Base-by-base conservation (phyloP, 2,797 vertebrate genomes). In the Megaceryle alcyon region DNA sequence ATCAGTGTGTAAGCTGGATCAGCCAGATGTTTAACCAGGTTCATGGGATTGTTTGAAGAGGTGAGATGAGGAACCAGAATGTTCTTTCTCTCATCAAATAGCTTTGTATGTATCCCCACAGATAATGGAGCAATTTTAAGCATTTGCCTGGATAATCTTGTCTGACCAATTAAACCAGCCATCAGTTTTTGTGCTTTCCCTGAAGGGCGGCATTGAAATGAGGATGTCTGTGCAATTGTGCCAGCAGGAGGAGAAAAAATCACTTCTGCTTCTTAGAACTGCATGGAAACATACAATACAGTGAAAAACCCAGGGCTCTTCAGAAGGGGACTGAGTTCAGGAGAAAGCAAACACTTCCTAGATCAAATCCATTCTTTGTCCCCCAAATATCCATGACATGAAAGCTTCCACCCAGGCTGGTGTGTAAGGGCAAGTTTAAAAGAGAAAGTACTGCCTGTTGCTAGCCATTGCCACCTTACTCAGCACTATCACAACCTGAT, bases 141-240 rank as follows among this genome's bases (percentile, higher is more conserved):
- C 2, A 5, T 76, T 86, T 91, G 46, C 33, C 12, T 61, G 37
- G 3, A 44, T 37, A 82, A 68, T 79, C 39, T 84, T 56, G 21
- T 33, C 66, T 82, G 59, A 43, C 10, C 29, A 53, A 53, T 53
- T 46, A 77, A 93, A 68, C 5, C 41, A 70, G 20, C 31, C 10
- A 35, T 12, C 8, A 59, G 8, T 4, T 89, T 76, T 81, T 59
- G 16, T 84, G 51, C 28, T 28, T 16, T 65, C 11, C 65, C 16
- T 21, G 20, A 73, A 21, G 10, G 35, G 29, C 41, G 82, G 35
- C 8, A 7, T 3, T 23, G 41, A 84, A 92, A 70, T 28, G 51
- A 63, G 29, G 31, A 51, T 0, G 0, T 33, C 54, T 7, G 0
- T 46, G 31, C 56, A 73, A 43, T 0, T 15, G 6, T 35, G 9